Evolutionary conservation across 2,113 vertebrate species (phyloP).

Genomic region (Phalacrocorax pelagicus): DNA sequence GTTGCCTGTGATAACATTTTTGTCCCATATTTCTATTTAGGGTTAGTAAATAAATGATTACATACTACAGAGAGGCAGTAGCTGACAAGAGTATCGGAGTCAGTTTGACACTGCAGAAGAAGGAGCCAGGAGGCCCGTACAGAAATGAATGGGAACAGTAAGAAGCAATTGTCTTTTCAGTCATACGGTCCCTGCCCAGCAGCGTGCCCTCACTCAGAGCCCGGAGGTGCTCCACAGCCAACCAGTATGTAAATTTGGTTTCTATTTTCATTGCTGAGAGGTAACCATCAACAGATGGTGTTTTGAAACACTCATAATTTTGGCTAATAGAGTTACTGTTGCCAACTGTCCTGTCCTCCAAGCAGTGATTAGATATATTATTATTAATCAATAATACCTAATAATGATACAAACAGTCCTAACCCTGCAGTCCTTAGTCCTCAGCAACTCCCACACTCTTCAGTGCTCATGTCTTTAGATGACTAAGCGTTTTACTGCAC

Average conservation of each 20-base stretch:
- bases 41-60: background rate
- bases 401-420: slow-evolving; percentile 28
- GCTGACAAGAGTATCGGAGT: background rate
- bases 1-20: background rate
- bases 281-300: slow-evolving; percentile 66
- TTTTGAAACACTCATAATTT: slow-evolving; percentile 55
- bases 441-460: background rate
- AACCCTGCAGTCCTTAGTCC: background rate
- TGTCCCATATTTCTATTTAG: background rate
- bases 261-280: slow-evolving; percentile 49
- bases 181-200: background rate
- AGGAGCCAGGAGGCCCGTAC: background rate
- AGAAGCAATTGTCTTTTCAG: background rate
- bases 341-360: slow-evolving; percentile 51
- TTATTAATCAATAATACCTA: slow-evolving; percentile 45
- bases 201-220: background rate
- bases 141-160: background rate
- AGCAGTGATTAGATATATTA: slow-evolving; percentile 16
- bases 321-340: slow-evolving; percentile 41
- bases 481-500: background rate
- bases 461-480: background rate
- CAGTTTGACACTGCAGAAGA: background rate
- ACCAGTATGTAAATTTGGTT: slow-evolving; percentile 2
- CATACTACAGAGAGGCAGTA: background rate
- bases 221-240: background rate